These are phyloP conservation scores for Characodon lateralis DNA, from an alignment of 2,797 vertebrate species.

Conservation along the genomic window DNA sequence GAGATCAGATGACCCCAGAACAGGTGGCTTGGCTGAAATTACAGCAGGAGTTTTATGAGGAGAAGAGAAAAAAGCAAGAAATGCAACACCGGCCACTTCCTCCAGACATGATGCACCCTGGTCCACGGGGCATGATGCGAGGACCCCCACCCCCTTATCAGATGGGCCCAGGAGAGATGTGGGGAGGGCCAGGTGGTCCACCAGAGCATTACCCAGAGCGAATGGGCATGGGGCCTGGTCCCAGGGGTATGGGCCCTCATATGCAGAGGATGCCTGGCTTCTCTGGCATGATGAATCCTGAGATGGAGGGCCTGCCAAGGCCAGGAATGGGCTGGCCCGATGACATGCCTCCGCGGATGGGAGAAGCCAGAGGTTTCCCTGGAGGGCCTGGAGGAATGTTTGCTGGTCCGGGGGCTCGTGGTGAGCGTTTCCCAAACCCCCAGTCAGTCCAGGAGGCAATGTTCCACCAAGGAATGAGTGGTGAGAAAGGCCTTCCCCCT, in stretches of 20 bases:
- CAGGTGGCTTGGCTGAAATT: conserved; percentile 98
- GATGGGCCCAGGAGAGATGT: conserved; percentile 93
- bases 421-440: conserved; percentile 94
- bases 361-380: conserved; percentile 91
- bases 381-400: conserved; percentile 89
- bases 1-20: conserved; percentile 98
- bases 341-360: conserved; percentile 94
- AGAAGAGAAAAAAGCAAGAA: conserved; percentile 97
- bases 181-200: conserved; percentile 90
- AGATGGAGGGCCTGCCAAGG: conserved; percentile 94
- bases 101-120: conserved; percentile 97
- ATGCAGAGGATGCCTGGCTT: conserved; percentile 96
- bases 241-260: conserved; percentile 91
- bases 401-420: conserved; percentile 92
- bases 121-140: conserved; percentile 92
- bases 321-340: conserved; percentile 97
- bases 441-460: conserved; percentile 94
- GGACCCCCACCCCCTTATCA: conserved; percentile 97
- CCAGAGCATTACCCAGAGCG: conserved; percentile 93
- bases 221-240: conserved; percentile 87
- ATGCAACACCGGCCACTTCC: conserved; percentile 95
- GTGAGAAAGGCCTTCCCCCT: conserved; percentile 94
- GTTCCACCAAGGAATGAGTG: conserved; percentile 94
- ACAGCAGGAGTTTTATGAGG: conserved; percentile 98
- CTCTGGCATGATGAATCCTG: conserved; percentile 95